Evolutionary conservation across 2,797 vertebrate genomes (phyloP).

Genomic region (Danionella dracula): DNA sequence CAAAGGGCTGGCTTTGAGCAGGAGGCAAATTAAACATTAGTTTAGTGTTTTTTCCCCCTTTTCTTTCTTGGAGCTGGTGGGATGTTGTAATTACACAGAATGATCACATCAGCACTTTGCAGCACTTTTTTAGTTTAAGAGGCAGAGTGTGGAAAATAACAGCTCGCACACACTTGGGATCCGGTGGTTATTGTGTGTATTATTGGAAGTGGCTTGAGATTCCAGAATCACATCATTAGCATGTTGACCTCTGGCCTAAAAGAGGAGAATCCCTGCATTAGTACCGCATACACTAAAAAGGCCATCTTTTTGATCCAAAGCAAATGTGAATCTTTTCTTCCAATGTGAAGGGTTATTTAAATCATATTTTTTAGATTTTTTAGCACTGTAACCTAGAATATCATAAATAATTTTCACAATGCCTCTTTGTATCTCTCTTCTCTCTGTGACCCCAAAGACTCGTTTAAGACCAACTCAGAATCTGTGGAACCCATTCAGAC

Average conservation of each 20-base stretch:
- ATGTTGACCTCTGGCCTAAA: slow-evolving; percentile 58
- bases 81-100: slow-evolving; percentile 74
- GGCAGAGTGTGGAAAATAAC: slow-evolving; percentile 26
- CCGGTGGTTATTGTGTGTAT: background rate
- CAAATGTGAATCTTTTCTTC: too few species aligned
- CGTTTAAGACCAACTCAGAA: too few species aligned
- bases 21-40: slow-evolving; percentile 72
- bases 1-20: slow-evolving; percentile 52
- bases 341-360: too few species aligned
- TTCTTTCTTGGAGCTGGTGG: slow-evolving; percentile 56
- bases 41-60: slow-evolving; percentile 57
- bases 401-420: too few species aligned
- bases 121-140: slow-evolving; percentile 48
- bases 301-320: background rate
- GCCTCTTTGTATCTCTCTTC: too few species aligned
- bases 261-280: slow-evolving; percentile 52
- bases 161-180: slow-evolving; percentile 27
- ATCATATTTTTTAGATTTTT: too few species aligned
- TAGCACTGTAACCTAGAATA: too few species aligned
- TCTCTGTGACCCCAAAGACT: too few species aligned
- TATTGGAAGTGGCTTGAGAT: slow-evolving; percentile 50
- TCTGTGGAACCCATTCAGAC: too few species aligned
- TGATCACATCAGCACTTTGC: slow-evolving; percentile 69
- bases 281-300: slow-evolving; percentile 34
- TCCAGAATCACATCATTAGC: slow-evolving; percentile 57